Evolutionary conservation across 2,113 vertebrate species (phyloP).

Genomic region (Malaclemys terrapin): DNA sequence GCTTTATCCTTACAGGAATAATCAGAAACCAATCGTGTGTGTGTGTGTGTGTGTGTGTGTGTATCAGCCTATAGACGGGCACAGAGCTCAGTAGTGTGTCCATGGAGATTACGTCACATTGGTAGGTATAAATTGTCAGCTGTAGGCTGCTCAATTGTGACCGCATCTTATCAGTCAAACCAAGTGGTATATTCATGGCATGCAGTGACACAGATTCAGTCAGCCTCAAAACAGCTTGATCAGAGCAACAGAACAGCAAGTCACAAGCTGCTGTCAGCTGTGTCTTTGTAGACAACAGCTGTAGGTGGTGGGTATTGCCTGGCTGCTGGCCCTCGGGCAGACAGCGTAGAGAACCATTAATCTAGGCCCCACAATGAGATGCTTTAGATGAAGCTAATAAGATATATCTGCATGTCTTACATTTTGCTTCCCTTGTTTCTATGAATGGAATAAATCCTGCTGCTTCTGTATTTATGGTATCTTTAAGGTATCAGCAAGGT

Average conservation of each 20-base stretch:
- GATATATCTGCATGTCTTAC: fast-evolving
- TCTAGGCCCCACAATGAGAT: background rate
- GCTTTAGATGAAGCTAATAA: fast-evolving
- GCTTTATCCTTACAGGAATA: background rate
- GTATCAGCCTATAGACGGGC: fast-evolving
- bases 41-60: too few species aligned
- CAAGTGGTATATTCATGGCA: slow-evolving; percentile 18
- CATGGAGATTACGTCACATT: background rate
- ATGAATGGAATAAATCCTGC: background rate
- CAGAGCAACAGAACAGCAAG: background rate
- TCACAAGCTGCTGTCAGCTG: background rate
- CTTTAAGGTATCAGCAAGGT: background rate
- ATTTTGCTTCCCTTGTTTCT: background rate
- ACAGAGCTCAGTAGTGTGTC: fast-evolving
- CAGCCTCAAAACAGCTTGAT: background rate
- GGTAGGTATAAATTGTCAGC: background rate
- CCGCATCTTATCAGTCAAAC: background rate
- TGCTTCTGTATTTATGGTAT: fast-evolving
- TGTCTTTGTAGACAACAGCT: background rate
- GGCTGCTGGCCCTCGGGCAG: slow-evolving; percentile 15
- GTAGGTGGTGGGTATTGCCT: background rate
- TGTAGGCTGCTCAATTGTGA: background rate
- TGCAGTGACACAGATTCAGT: background rate
- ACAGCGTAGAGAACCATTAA: background rate
- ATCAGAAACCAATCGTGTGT: too few species aligned